Evolutionary conservation across 1,140 invertebrate genomes (phyloP).

Genomic region (Drosophila athabasca): DNA sequence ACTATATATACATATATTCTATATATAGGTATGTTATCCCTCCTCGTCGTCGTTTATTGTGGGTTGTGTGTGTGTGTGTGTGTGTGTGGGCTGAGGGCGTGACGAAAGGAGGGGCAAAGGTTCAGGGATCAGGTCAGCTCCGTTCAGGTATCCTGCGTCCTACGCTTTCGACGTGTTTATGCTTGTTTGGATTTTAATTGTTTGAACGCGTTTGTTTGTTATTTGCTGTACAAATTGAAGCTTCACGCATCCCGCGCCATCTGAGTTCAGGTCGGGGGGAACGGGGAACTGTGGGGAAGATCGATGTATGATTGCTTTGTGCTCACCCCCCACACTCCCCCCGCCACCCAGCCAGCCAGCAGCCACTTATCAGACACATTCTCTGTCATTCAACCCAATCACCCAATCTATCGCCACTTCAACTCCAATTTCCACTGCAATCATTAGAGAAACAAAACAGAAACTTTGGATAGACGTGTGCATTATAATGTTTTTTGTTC

Average conservation of each 20-base stretch:
- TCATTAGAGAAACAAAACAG: slow-evolving; percentile 21
- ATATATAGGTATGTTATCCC: neutral
- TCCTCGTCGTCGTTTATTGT: neutral
- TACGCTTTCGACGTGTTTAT: slow-evolving; percentile 63
- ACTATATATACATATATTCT: neutral
- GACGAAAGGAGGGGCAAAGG: slow-evolving; percentile 38
- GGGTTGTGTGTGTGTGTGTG: no score
- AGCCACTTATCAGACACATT: slow-evolving; percentile 41
- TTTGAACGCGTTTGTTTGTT: slow-evolving; percentile 63
- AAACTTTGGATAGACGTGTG: slow-evolving; percentile 30
- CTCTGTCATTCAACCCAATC: slow-evolving; percentile 34
- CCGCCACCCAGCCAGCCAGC: neutral
- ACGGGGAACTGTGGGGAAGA: slow-evolving; percentile 11
- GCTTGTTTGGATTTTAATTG: slow-evolving; percentile 73
- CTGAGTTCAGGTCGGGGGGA: neutral
- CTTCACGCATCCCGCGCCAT: slow-evolving; percentile 23
- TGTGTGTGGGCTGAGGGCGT: slow-evolving; percentile 7
- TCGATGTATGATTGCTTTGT: slow-evolving; percentile 42
- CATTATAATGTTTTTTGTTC: slow-evolving; percentile 20
- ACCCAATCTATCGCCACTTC: slow-evolving; percentile 27
- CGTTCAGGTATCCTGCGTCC: slow-evolving; percentile 17
- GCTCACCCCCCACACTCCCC: slow-evolving; percentile 14
- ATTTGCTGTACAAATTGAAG: slow-evolving; percentile 66
- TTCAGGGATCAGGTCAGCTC: neutral
- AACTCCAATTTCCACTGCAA: slow-evolving; percentile 24